Evolutionary conservation across 2,888 invertebrate species (phyloP).

Genomic region (Heliconius ethilla): DNA sequence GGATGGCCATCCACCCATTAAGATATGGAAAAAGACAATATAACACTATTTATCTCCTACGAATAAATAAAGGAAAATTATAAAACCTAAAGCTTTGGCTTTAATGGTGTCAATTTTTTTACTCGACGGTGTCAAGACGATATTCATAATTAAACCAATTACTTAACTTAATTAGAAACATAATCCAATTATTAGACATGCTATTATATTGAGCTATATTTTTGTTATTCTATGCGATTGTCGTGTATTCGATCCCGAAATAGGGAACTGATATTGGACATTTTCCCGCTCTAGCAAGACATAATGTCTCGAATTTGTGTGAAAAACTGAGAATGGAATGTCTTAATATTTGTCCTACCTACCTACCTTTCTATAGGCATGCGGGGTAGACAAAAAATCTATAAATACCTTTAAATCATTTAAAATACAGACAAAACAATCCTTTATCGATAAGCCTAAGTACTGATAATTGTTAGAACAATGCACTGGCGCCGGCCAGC

Average conservation of each 20-base stretch:
- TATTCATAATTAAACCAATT: background rate
- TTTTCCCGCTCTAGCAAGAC: no score
- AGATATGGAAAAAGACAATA: no score
- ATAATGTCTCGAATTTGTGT: background rate
- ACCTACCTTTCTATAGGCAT: background rate
- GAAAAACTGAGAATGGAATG: background rate
- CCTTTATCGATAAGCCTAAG: constrained; percentile 19
- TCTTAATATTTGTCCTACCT: no score
- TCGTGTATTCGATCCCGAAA: no score
- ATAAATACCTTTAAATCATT: background rate
- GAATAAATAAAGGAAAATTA: background rate
- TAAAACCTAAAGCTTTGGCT: background rate
- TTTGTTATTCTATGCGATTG: no score
- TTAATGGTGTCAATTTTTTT: background rate
- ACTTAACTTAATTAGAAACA: background rate
- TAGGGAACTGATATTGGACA: no score
- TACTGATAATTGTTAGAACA: constrained; percentile 18
- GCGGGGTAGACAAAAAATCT: background rate
- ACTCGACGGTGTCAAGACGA: background rate
- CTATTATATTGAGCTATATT: no score
- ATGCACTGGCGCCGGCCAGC: constrained; percentile 15
- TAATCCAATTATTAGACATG: background rate
- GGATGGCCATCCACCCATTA: no score
- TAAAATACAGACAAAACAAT: constrained; percentile 7
- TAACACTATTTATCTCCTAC: no score